Evolutionary conservation across 1,140 invertebrate species (phyloP), one percentile per base, ranked within the genome.

Genomic region (Whitmania pigra): DNA sequence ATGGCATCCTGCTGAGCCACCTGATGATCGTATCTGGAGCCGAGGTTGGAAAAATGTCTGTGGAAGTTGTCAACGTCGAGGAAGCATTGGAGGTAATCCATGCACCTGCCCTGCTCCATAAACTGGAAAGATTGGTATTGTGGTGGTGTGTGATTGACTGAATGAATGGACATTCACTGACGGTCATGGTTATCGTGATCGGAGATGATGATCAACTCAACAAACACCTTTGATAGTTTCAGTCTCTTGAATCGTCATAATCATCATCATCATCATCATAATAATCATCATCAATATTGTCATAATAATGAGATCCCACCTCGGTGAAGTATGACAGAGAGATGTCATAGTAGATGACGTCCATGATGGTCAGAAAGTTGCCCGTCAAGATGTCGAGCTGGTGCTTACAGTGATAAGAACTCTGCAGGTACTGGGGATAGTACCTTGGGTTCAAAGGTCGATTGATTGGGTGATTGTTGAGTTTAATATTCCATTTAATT

Each of bases 251-350:
- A 36, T 36, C n/a, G n/a, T n/a, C n/a, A n/a, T n/a, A n/a, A n/a
- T n/a, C n/a, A n/a, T n/a, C n/a, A n/a, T n/a, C n/a, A n/a, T n/a
- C n/a, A n/a, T n/a, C n/a, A n/a, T n/a, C n/a, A n/a, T n/a, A n/a
- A n/a, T n/a, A n/a, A n/a, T n/a, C n/a, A n/a, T n/a, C n/a, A n/a
- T n/a, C n/a, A n/a, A n/a, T n/a, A n/a, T n/a, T n/a, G n/a, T n/a
- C n/a, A n/a, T n/a, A n/a, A n/a, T n/a, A n/a, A n/a, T n/a, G n/a
- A n/a, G n/a, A n/a, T n/a, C 31, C 31, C 31, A 88, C 88, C 85
- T 96, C 93, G 84, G 92, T 94, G 77, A 95, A 94, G 82, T 92
- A 93, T 81, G 92, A 93, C 72, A 95, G 86, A 60, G 90, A 89
- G 74, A 89, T 88, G 81, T 94, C 90, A 84, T 92, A 91, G 80